Evolutionary conservation across 1,140 invertebrate species (phyloP).

Genomic region (Drosophila bocqueti): DNA sequence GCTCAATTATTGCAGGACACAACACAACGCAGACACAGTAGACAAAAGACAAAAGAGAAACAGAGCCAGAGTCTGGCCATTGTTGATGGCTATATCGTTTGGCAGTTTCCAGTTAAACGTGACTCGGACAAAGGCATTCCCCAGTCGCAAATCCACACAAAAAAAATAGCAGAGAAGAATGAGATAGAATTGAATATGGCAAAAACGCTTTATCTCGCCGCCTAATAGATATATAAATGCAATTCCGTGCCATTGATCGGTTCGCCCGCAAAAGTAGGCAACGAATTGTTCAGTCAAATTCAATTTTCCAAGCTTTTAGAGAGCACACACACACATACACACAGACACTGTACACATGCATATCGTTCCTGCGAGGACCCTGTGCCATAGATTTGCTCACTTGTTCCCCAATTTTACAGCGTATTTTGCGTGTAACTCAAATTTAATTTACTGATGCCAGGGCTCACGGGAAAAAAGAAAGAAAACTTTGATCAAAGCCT

Average conservation of each 20-base stretch:
- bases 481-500: constrained; percentile 75
- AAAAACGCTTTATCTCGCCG: constrained; percentile 28
- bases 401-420: constrained; percentile 20
- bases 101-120: constrained; percentile 50
- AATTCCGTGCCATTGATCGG: constrained; percentile 35
- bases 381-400: constrained; percentile 27
- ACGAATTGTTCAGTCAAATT: constrained; percentile 33
- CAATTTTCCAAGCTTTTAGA: constrained; percentile 31
- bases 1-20: constrained; percentile 71
- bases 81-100: constrained; percentile 60
- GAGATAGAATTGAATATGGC: constrained; percentile 34
- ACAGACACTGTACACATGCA: neutral
- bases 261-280: constrained; percentile 57
- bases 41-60: constrained; percentile 22
- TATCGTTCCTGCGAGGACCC: constrained; percentile 6
- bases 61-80: constrained; percentile 34
- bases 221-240: constrained; percentile 40
- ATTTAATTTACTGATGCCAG: constrained; percentile 73
- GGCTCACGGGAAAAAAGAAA: neutral
- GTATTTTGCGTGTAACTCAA: constrained; percentile 55
- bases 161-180: neutral
- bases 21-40: constrained; percentile 12
- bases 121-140: constrained; percentile 42
- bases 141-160: constrained; percentile 9
- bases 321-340: neutral